Evolutionary conservation across 2,797 vertebrate species (phyloP), one percentile per base, ranked within the genome.

Genomic region (Poecilia picta): DNA sequence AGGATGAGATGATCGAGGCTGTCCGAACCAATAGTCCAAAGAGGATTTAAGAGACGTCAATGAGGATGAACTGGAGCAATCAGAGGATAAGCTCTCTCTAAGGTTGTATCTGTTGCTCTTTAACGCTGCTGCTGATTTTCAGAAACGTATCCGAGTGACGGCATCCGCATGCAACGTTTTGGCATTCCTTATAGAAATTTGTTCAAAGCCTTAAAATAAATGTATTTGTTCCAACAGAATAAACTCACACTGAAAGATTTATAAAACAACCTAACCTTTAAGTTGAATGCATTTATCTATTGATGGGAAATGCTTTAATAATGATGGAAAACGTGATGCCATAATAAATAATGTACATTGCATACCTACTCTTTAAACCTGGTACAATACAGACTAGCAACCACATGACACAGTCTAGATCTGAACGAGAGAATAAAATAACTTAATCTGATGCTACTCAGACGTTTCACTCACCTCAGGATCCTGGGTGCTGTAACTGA

Each of bases 1-100:
- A 77, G 72, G 77, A 57, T 76, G 91, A 91, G 90, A 91, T 89
- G 90, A 88, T 88, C 68, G 87, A 91, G 84, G 88, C 87, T 88
- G 91, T 92, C 90, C 83, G 66, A 41, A 73, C 59, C 78, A 49
- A 91, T 89, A 71, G 80, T 74, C 71, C 71, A 23, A 81, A 73
- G 72, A 83, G 64, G 72, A 84, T 70, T 46, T 86, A 84, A 83
- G 85, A 91, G 78, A 81, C 79, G 84, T 81, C 86, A 75, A 76
- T 81, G 75, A 79, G 78, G 55, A 83, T 71, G 72, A 46, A 20
- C 8, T 15, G 2, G 39, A 45, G 28, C 68, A 45, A 71, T 45
- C 68, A 28, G 68, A 45, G 41, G 68, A 71, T 45, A 28, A 28
- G 45, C 20, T 33, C 76, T 71, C 74, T 73, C 55, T 45, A 0